Conservation (phyloP, 2,888 invertebrate genomes). For the Apotomis betuletana region DNA sequence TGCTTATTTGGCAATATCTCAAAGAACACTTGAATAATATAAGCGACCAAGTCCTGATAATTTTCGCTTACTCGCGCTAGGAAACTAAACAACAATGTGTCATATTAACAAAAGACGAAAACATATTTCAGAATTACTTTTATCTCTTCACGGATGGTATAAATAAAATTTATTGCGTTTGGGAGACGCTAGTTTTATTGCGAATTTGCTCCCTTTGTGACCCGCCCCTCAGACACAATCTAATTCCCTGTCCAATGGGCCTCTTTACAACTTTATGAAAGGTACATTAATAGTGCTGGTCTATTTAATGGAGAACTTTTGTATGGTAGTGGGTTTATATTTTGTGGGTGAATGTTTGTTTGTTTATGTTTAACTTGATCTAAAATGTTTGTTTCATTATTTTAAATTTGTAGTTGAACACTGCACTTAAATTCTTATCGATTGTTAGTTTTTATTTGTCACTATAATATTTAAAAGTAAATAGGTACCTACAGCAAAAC, state of each 20-base stretch:
- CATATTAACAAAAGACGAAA: slow-evolving; percentile 24
- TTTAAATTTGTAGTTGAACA: too few relatives aligned
- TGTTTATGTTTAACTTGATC: too few relatives aligned
- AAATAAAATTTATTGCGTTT: slow-evolving; percentile 57
- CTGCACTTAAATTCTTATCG: too few relatives aligned
- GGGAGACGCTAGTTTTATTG: slow-evolving; percentile 55
- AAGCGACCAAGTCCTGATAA: too few relatives aligned
- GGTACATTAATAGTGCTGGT: slow-evolving; percentile 23
- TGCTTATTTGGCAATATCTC: too few relatives aligned
- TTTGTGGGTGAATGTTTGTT: not conserved
- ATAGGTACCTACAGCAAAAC: too few relatives aligned
- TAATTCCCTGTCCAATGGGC: slow-evolving; percentile 25
- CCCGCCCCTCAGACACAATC: slow-evolving; percentile 18
- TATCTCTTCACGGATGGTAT: slow-evolving; percentile 47
- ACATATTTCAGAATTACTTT: slow-evolving; percentile 44
- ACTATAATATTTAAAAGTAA: too few relatives aligned
- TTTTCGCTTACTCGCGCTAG: too few relatives aligned
- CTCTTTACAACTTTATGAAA: slow-evolving; percentile 35
- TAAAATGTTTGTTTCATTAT: too few relatives aligned
- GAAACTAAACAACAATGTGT: not conserved
- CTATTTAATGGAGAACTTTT: slow-evolving; percentile 13
- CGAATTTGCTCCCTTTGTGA: slow-evolving; percentile 45
- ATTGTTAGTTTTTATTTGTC: too few relatives aligned
- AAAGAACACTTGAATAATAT: too few relatives aligned
- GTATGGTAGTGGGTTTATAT: not conserved